Evolutionary conservation across 2,113 vertebrate genomes (phyloP).

Genomic region (Urocitellus parryii): DNA sequence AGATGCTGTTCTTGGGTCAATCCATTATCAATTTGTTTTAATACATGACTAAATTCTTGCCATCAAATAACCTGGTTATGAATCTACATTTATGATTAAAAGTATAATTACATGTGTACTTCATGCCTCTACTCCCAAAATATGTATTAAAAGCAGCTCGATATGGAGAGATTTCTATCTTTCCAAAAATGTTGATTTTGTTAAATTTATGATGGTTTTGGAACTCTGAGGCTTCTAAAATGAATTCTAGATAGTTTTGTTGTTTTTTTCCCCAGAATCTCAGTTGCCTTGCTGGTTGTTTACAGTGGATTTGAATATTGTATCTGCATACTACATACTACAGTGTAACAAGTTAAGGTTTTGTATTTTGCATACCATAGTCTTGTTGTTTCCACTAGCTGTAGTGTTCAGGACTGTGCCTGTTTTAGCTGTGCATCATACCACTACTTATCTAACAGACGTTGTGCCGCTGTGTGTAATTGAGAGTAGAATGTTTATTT

Average conservation of each 20-base stretch:
- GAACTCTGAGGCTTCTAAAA: neutral
- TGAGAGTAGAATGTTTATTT: neutral
- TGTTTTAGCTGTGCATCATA: neutral
- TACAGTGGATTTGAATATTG: neutral
- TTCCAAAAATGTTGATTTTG: neutral
- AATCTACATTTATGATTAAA: constrained; percentile 25
- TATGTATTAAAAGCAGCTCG: neutral
- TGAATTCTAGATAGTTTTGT: neutral
- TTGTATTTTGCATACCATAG: constrained; percentile 20
- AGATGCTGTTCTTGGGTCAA: neutral
- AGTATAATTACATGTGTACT: neutral
- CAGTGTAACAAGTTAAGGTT: neutral
- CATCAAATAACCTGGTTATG: neutral
- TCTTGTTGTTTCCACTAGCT: neutral
- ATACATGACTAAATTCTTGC: neutral
- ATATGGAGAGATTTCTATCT: neutral
- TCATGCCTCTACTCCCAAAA: neutral
- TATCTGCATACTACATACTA: neutral
- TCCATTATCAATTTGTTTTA: constrained; percentile 33
- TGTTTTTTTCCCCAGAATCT: neutral
- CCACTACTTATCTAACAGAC: neutral
- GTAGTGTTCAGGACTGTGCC: neutral
- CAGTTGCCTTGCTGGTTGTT: constrained; percentile 7
- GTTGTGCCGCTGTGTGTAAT: neutral
- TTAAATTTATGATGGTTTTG: neutral